Evolutionary conservation across 2,888 invertebrate genomes (phyloP), one percentile per base, ranked within the genome.

Genomic region (Lasioglossum leucozonium): DNA sequence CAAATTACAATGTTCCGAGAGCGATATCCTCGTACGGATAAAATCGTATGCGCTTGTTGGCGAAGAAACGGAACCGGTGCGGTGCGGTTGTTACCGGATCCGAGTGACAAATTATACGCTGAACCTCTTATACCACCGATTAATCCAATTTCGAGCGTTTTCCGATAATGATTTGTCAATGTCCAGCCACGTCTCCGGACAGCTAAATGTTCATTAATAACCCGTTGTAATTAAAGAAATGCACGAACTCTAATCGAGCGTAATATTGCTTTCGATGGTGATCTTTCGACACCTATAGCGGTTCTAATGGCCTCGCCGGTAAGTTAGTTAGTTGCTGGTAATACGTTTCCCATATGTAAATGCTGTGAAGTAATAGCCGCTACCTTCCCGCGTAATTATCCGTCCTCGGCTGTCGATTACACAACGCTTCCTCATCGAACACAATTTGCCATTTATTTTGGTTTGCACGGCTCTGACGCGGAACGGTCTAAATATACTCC

Each of bases 1-100:
- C 72, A 84, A 84, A 87, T 87, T 84, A 84, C 87, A 87, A 84
- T 82, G 87, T 87, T 77, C 87, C 2, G n/a, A n/a, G 55, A 47
- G 75, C 67, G 79, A 80, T 79, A 82, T 83, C 79, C 86, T 75
- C 37, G 73, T 79, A 55, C 77, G 73, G 37, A 81, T 85, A 81
- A 81, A 79, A 81, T 76, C 42, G 55, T 65, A 18, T 8, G 44
- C 71, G 79, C 37, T 84, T 18, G 44, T 42, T 18, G 18, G 51
- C 34, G 51, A 40, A 40, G 26, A 73, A 72, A 65, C 16, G 65
- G 58, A 72, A 30, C 62, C 30, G n/a, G 55, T 65, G 37, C 34
- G 34, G 34, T 34, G 34, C 34, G 34, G 34, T 34, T 1, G 71
- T 84, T 84, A 87, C 76, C 42, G 44, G 69, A 55, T 72, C 71